Percentiles rank a stretch among this genome's conserved stretches.
Conservation (phyloP, 2,113 vertebrate genomes). For the Hemibagrus wyckioides region DNA sequence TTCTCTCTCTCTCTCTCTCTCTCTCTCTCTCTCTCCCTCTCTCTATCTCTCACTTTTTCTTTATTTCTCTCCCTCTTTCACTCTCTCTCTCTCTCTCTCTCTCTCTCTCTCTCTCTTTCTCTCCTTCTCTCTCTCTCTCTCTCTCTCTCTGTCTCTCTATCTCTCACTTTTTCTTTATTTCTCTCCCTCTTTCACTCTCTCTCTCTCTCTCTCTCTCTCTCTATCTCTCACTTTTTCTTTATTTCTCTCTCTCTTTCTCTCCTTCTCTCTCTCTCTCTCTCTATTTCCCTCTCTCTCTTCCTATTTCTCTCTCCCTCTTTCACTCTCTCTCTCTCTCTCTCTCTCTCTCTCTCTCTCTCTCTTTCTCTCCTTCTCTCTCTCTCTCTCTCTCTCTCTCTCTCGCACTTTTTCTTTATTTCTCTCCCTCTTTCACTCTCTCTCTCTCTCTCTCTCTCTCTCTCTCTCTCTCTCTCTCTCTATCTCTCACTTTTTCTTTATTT, state of each 20-base stretch:
- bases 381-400: neutral
- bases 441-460: conserved; percentile 4
- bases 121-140: neutral
- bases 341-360: neutral
- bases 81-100: neutral
- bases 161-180: no score
- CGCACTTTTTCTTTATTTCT: no score
- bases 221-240: neutral
- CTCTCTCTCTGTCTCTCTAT: neutral
- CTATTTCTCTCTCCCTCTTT: no score
- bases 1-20: neutral
- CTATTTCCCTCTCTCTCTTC: neutral
- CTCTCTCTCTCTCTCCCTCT: neutral
- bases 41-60: no score
- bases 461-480: neutral
- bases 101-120: neutral
- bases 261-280: neutral
- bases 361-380: neutral
- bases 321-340: neutral
- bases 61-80: neutral
- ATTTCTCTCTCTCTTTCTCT: neutral
- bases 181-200: neutral
- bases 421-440: no score
- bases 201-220: neutral
- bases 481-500: neutral